Evolutionary conservation across 2,888 invertebrate species (phyloP).

Genomic region (Aricia artaxerxes): DNA sequence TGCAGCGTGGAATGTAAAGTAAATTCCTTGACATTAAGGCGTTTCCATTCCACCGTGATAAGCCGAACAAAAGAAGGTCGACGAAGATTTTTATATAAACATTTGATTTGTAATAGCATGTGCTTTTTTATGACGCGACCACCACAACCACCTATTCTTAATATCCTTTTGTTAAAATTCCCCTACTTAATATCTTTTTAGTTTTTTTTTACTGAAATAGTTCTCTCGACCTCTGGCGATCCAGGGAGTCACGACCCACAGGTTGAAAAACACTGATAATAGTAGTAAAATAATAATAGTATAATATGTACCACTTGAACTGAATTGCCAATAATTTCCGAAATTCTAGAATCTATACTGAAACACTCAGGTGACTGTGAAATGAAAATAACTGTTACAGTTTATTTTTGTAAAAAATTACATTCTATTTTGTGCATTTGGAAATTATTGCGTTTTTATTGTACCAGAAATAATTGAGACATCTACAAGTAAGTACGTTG

Average conservation of each 20-base stretch:
- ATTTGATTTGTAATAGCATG: background rate
- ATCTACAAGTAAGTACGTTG: conserved; percentile 17
- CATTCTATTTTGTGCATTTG: conserved; percentile 21
- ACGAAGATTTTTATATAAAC: background rate
- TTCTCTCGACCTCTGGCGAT: too few relatives aligned
- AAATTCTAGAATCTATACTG: background rate
- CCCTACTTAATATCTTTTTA: too few relatives aligned
- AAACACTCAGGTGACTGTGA: background rate
- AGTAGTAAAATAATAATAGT: background rate
- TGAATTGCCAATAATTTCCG: background rate
- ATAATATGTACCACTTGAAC: background rate
- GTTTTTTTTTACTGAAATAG: too few relatives aligned
- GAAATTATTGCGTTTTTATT: conserved; percentile 25
- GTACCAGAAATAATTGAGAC: conserved; percentile 30
- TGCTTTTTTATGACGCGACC: too few relatives aligned
- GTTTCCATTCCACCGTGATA: conserved; percentile 11
- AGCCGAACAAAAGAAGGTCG: conserved; percentile 28
- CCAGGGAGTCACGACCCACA: too few relatives aligned
- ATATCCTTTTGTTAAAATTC: too few relatives aligned
- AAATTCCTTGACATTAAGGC: conserved; percentile 26
- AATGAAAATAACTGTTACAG: background rate
- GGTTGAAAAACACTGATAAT: background rate
- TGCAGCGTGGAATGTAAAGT: background rate
- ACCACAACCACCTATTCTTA: too few relatives aligned
- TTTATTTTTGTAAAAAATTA: background rate